Evolutionary conservation across 2,888 invertebrate species (phyloP).

Genomic region (Drosophila multiciliata): DNA sequence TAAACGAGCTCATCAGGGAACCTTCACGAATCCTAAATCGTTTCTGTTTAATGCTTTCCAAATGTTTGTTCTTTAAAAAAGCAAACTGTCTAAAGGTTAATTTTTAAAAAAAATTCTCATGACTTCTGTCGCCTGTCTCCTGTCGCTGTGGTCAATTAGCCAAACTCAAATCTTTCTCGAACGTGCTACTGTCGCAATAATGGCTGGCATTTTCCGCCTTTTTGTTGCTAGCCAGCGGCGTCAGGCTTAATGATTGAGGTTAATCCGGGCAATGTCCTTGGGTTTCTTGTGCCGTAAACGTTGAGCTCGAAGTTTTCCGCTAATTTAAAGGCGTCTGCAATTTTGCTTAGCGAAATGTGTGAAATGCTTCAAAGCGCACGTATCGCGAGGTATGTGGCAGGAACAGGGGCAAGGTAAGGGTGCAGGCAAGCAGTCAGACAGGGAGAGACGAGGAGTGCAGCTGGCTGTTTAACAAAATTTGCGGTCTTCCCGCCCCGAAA

Average conservation of each 20-base stretch:
- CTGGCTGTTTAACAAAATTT: conserved; percentile 75
- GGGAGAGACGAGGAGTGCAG: conserved; percentile 39
- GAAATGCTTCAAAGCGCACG: conserved; percentile 67
- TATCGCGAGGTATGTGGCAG: conserved; percentile 18
- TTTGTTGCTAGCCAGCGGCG: conserved; percentile 18
- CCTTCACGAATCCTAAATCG: neutral
- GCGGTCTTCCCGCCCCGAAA: conserved; percentile 77
- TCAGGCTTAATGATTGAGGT: conserved; percentile 50
- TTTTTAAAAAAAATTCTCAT: conserved; percentile 36
- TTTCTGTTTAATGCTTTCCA: conserved; percentile 12
- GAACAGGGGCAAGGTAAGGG: conserved; percentile 1
- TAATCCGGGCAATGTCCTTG: conserved; percentile 46
- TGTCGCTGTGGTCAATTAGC: conserved; percentile 45
- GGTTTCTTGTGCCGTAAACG: conserved; percentile 36
- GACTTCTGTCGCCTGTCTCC: conserved; percentile 49
- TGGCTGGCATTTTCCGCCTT: conserved; percentile 17
- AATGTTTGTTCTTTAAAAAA: conserved; percentile 1
- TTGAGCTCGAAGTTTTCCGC: conserved; percentile 61
- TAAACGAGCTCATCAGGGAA: neutral
- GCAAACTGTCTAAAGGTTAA: neutral
- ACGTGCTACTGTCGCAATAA: conserved; percentile 43
- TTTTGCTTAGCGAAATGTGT: conserved; percentile 50
- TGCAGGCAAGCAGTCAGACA: neutral
- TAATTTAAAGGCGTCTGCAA: conserved; percentile 51
- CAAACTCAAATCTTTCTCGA: conserved; percentile 8